phyloP scores from a whole-genome alignment of 2,797 vertebrate genomes.

The Molossus alvarezi region DNA sequence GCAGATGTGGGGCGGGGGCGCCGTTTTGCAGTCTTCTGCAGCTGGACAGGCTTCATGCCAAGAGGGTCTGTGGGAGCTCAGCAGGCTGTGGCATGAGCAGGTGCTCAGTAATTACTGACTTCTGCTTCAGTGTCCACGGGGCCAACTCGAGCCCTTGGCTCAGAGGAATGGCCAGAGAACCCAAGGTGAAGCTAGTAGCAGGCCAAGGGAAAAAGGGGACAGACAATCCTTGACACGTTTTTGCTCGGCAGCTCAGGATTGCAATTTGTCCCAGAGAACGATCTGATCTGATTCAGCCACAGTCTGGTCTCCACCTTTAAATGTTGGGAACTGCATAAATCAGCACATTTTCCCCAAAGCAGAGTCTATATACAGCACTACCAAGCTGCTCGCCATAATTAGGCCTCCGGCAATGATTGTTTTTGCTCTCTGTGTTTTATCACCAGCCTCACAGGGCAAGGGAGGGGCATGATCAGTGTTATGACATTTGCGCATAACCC shows the following conservation, averaged over 20 bases:
- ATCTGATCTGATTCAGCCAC: conserved; percentile 78
- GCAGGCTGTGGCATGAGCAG: not conserved
- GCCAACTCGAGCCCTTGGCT: not conserved
- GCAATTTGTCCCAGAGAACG: conserved; percentile 64
- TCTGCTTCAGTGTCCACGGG: not conserved
- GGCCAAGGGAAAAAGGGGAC: not conserved
- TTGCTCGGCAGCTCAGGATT: conserved; percentile 57
- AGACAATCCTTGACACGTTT: not conserved
- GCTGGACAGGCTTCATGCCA: not conserved
- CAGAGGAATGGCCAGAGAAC: not conserved
- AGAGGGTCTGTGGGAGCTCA: not conserved
- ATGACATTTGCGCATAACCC: not conserved
- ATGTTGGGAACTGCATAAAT: conserved; percentile 86
- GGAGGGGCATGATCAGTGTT: conserved; percentile 33
- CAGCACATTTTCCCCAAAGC: conserved; percentile 83
- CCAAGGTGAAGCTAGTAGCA: not conserved
- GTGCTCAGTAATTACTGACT: not conserved
- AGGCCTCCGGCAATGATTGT: conserved; percentile 80
- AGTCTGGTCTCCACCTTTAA: conserved; percentile 86
- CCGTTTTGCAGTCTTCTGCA: not conserved
- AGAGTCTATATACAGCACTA: conserved; percentile 79
- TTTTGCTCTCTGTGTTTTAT: conserved; percentile 75
- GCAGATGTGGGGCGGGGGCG: not conserved
- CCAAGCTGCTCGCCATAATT: conserved; percentile 80
- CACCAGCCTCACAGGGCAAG: not conserved